A percentile compares a stretch with the other conserved stretches of the same genome.
These are phyloP conservation scores for Cordilura impudica DNA, from an alignment of 2,888 invertebrate genomes.

Conservation along the genomic window DNA sequence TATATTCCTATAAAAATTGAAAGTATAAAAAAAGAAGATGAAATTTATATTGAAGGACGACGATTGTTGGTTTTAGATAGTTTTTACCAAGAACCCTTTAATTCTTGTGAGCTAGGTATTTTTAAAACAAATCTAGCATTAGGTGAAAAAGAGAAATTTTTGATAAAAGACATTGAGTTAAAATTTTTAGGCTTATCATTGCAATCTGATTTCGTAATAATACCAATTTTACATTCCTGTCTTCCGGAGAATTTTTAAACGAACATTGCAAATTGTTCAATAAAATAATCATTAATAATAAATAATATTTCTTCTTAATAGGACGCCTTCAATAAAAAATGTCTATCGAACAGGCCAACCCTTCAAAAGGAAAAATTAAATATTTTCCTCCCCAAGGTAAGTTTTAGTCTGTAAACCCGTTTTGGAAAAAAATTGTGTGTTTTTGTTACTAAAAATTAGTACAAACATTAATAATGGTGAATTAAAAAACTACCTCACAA, in stretches of 20 bases:
- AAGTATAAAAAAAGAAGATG: conserved; percentile 9
- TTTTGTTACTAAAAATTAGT: too few relatives aligned
- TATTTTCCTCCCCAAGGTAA: too few relatives aligned
- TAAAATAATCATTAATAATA: too few relatives aligned
- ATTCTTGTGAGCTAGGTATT: conserved; percentile 25
- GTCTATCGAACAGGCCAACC: too few relatives aligned
- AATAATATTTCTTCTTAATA: too few relatives aligned
- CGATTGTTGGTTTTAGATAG: conserved; percentile 21
- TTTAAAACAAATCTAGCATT: conserved; percentile 22
- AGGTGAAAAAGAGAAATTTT: conserved; percentile 34
- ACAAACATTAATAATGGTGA: too few relatives aligned
- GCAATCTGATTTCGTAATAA: conserved; percentile 5
- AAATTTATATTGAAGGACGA: conserved; percentile 19
- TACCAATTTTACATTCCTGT: too few relatives aligned
- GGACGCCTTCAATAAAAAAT: too few relatives aligned
- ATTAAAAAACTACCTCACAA: neutral
- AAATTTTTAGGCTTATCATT: conserved; percentile 22
- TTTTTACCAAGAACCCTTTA: conserved; percentile 29
- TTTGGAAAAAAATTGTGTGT: too few relatives aligned
- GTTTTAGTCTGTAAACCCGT: too few relatives aligned
- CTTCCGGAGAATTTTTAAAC: too few relatives aligned
- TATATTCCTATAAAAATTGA: conserved; percentile 35
- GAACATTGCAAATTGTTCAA: neutral
- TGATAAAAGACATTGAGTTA: conserved; percentile 9
- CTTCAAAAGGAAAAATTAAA: too few relatives aligned